Evolutionary conservation across 1,140 invertebrate species (phyloP), one percentile per base, ranked within the genome.

Genomic region (Rhizoglyphus robini): DNA sequence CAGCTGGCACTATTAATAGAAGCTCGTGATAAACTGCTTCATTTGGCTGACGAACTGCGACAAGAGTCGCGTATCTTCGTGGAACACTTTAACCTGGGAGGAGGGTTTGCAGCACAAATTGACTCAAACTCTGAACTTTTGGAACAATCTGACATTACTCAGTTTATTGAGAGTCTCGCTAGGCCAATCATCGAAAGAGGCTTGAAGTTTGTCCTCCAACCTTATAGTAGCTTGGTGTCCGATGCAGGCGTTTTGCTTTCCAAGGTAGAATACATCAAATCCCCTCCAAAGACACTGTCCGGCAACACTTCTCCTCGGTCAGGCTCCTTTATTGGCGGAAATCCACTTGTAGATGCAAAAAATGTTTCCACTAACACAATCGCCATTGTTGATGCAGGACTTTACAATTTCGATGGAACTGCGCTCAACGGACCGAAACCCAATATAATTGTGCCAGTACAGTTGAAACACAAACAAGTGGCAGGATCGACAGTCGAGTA

Each of bases 381-480:
- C 67, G 58, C 66, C 3, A 64, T 75, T 11, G 67, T 71, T 8
- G 71, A 75, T 65, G 72, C 73, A 23, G 69, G 71, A 2, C 58
- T 68, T 20, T 73, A 70, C 31, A 74, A 75, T 48, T 64, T 75
- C 8, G 74, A 78, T n/a, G 69, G 78, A 27, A 78, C 78, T 13
- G 70, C 74, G 61, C 51, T 79, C 3, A 79, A 79, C 63, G 70
- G 69, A 11, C 71, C 74, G 8, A 75, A 76, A 48, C 77, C 79
- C 65, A 72, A 75, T 54, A 75, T 79, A 25, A n/a, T n/a, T n/a
- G 57, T 65, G 32, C 69, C 69, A 11, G 65, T 67, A 5, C 63
- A 65, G 25, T 29, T 60, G 11, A 38, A 70, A 68, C 36, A 66
- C 1, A 13, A 1, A 15, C 13, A 34, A 18, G 15, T 18, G 58